Conservation (phyloP, 2,797 vertebrate species). For the Todus mexicanus region DNA sequence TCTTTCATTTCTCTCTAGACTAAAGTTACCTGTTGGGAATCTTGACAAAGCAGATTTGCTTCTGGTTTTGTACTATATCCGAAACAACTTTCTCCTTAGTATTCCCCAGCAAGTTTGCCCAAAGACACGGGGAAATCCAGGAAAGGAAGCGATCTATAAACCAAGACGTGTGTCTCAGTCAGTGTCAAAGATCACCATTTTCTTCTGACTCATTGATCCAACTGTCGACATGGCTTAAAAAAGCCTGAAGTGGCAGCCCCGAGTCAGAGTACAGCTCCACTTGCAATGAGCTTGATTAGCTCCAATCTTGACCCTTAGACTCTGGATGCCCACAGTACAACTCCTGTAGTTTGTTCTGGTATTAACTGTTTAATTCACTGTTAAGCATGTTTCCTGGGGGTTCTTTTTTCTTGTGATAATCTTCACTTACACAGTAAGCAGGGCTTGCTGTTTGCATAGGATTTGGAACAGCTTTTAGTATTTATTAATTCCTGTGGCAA, state of each 20-base stretch:
- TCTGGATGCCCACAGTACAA: neutral
- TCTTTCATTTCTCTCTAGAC: neutral
- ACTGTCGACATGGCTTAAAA: constrained; percentile 8
- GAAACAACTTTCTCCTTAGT: neutral
- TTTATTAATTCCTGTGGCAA: neutral
- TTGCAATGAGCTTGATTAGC: neutral
- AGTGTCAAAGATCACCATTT: constrained; percentile 49
- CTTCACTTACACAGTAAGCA: neutral
- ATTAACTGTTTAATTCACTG: constrained; percentile 35
- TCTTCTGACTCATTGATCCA: constrained; percentile 48
- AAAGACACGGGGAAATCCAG: neutral
- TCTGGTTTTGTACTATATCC: neutral
- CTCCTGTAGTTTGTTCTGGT: neutral
- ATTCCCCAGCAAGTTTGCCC: neutral
- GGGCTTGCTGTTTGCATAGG: neutral
- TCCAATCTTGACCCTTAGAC: constrained; percentile 69
- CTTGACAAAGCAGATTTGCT: neutral
- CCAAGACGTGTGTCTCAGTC: neutral
- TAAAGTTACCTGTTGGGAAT: neutral
- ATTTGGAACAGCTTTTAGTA: neutral
- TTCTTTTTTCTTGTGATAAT: neutral
- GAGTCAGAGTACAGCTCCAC: constrained; percentile 37
- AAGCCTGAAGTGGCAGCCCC: constrained; percentile 13
- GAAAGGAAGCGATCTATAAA: constrained; percentile 1
- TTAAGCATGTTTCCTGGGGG: neutral